A percentile compares a stretch with the other conserved stretches of the same genome.
These are phyloP conservation scores for Vimba vimba DNA, from an alignment of 2,113 vertebrate genomes.

Conservation along the genomic window DNA sequence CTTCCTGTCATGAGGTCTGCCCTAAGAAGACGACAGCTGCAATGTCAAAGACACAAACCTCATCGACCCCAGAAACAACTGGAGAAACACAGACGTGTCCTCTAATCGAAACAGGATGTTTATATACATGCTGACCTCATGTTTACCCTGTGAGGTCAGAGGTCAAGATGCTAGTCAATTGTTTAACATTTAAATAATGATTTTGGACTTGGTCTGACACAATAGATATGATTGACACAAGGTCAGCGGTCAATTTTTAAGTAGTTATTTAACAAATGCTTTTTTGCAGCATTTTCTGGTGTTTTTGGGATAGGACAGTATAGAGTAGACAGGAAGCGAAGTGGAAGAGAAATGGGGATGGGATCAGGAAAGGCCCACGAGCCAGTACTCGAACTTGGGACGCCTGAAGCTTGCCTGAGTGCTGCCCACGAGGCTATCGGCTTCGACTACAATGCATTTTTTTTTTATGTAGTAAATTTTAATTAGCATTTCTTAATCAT, in stretches of 20 bases:
- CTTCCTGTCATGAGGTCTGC: background rate
- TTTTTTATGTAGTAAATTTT: too few relatives aligned
- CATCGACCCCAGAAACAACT: background rate
- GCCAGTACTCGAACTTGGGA: too few relatives aligned
- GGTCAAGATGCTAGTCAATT: slow-evolving; percentile 50
- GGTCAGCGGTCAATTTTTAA: background rate
- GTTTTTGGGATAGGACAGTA: background rate
- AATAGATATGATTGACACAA: background rate
- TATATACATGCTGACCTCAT: slow-evolving; percentile 39
- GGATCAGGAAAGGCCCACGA: too few relatives aligned
- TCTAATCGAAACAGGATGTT: slow-evolving; percentile 60
- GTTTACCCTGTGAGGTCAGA: slow-evolving; percentile 51
- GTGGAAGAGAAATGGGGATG: too few relatives aligned
- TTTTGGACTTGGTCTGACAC: background rate
- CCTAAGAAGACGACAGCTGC: slow-evolving; percentile 22
- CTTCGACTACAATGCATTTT: too few relatives aligned
- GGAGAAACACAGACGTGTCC: background rate
- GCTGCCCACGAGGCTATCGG: too few relatives aligned
- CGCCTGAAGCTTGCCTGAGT: too few relatives aligned
- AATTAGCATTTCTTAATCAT: too few relatives aligned
- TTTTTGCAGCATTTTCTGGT: background rate
- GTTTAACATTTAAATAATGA: background rate
- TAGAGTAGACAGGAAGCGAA: too few relatives aligned
- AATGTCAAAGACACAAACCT: background rate
- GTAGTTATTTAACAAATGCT: background rate